Conservation (phyloP, 1,140 invertebrate genomes). For the Rhynchophorus ferrugineus region DNA sequence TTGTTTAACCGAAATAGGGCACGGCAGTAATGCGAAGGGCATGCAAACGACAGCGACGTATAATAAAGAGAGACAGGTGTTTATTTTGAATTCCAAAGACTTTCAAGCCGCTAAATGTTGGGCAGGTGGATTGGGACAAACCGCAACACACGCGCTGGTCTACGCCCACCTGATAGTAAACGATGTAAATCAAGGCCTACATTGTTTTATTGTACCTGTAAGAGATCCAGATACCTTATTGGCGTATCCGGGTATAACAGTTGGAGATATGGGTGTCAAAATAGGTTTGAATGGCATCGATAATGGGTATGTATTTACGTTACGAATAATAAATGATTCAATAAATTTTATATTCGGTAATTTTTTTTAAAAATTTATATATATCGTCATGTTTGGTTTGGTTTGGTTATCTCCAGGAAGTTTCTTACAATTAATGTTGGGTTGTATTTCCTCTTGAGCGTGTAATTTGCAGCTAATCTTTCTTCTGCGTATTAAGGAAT, state of each 20-base stretch:
- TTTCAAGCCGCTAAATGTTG: constrained; percentile 95
- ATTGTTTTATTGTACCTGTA: constrained; percentile 76
- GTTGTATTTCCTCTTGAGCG: too few relatives aligned
- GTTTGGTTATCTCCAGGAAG: too few relatives aligned
- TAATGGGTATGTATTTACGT: constrained; percentile 75
- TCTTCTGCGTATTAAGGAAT: too few relatives aligned
- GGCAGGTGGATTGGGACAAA: constrained; percentile 82
- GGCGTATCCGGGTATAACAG: constrained; percentile 59
- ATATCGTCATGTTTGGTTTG: too few relatives aligned
- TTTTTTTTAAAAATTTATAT: too few relatives aligned
- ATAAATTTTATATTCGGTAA: too few relatives aligned
- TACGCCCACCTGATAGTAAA: constrained; percentile 81
- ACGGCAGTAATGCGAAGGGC: constrained; percentile 87
- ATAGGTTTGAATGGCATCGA: constrained; percentile 81
- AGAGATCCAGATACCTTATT: constrained; percentile 66
- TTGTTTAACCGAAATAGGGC: constrained; percentile 88
- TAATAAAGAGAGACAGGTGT: constrained; percentile 65
- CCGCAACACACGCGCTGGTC: constrained; percentile 76
- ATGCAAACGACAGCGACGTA: constrained; percentile 89
- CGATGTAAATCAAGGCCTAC: constrained; percentile 71
- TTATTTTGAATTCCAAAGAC: constrained; percentile 83
- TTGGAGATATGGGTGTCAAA: constrained; percentile 84
- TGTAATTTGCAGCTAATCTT: too few relatives aligned
- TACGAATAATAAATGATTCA: too few relatives aligned
- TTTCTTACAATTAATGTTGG: too few relatives aligned